These are phyloP conservation scores for Malurus splendens DNA, from an alignment of 2,797 vertebrate species.

Conservation along the genomic window DNA sequence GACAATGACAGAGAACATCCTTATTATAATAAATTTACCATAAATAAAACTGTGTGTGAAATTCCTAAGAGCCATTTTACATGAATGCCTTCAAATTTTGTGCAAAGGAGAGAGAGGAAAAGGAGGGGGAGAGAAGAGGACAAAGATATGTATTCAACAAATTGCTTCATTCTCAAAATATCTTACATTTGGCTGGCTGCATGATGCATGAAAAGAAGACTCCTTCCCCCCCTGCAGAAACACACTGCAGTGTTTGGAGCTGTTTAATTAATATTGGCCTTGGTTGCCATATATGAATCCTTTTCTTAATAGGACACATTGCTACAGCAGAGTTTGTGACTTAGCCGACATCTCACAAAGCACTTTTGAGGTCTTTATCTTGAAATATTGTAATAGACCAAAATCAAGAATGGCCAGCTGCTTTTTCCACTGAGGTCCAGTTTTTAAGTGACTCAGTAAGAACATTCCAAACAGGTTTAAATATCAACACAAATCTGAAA, in stretches of 20 bases:
- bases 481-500: background rate
- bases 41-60: conserved; percentile 57
- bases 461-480: background rate
- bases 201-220: background rate
- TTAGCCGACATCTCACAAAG: background rate
- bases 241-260: background rate
- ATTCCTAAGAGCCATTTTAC: conserved; percentile 56
- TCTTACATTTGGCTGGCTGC: background rate
- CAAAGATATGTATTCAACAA: conserved; percentile 5
- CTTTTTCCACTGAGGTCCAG: background rate
- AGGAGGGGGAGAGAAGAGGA: background rate
- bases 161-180: conserved; percentile 15
- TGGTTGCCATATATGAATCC: background rate
- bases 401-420: background rate
- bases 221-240: background rate
- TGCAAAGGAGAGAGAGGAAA: conserved; percentile 3
- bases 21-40: conserved; percentile 70
- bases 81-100: conserved; percentile 41
- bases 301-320: background rate
- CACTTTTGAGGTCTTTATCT: background rate
- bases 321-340: background rate
- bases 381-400: background rate
- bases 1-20: conserved; percentile 65
- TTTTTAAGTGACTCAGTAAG: background rate
- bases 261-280: conserved; percentile 1